phyloP scores from a whole-genome alignment of 2,797 vertebrate species.

The Pantherophis alleghaniensis region DNA sequence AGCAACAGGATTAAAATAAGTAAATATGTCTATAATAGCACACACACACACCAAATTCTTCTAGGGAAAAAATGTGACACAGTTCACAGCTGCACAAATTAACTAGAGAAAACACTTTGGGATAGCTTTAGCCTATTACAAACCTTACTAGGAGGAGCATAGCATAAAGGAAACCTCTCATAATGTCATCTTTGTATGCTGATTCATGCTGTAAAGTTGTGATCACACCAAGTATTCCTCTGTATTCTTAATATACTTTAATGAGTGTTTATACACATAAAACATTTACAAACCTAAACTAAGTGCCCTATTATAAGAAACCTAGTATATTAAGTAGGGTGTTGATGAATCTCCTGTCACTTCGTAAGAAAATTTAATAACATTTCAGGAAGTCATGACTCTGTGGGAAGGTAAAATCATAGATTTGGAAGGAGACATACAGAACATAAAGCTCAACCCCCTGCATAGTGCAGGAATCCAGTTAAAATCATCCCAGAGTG shows the following conservation, averaged over 20 bases:
- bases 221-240: rapidly evolving
- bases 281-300: not conserved
- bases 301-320: not conserved
- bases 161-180: not conserved
- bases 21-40: not conserved
- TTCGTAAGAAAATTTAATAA: not conserved
- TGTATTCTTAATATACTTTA: not conserved
- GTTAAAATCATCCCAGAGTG: not conserved
- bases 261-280: not conserved
- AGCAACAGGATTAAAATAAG: not conserved
- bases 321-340: not conserved
- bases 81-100: slow-evolving; percentile 33
- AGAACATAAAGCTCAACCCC: not conserved
- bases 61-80: slow-evolving; percentile 18
- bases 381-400: not conserved
- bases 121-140: not conserved
- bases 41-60: not conserved
- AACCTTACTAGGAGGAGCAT: not conserved
- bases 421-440: not conserved
- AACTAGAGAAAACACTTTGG: not conserved
- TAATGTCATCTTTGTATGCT: not conserved
- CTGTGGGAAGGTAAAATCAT: not conserved
- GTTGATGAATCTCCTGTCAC: not conserved
- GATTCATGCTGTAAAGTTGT: rapidly evolving
- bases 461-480: not conserved